Percentiles rank a stretch among this genome's conserved stretches.
Conservation (phyloP, 2,113 vertebrate genomes). For the Spea bombifrons region DNA sequence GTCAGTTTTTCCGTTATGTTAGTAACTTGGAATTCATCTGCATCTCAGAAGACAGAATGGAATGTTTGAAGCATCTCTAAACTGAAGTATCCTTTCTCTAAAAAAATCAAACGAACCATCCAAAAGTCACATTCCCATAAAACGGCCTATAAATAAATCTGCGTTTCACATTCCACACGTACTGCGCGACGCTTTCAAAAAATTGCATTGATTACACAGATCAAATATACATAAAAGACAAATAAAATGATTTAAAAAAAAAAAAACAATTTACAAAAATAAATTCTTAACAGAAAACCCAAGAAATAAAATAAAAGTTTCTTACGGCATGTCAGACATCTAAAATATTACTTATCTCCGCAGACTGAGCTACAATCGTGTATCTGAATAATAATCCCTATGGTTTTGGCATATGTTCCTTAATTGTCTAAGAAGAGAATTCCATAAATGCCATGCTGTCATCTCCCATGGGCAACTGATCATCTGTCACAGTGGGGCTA, state of each 20-base stretch:
- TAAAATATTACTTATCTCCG: conserved; percentile 79
- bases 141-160: not conserved
- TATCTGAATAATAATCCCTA: conserved; percentile 80
- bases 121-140: not conserved
- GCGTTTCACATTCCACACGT: not conserved
- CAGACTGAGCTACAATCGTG: conserved; percentile 72
- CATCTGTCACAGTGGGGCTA: conserved; percentile 78
- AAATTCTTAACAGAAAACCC: conserved; percentile 15
- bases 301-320: conserved; percentile 60
- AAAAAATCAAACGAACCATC: not conserved
- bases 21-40: not conserved
- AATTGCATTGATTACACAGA: not conserved
- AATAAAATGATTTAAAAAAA: not conserved
- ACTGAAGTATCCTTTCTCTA: not conserved
- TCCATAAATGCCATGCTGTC: conserved; percentile 81
- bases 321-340: conserved; percentile 73
- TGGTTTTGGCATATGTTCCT: conserved; percentile 83
- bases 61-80: not conserved
- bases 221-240: not conserved
- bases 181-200: not conserved
- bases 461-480: conserved; percentile 77
- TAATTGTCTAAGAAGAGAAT: conserved; percentile 83
- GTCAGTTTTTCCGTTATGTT: not conserved
- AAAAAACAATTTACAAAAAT: conserved; percentile 13
- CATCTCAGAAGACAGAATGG: not conserved